phyloP scores from a whole-genome alignment of 1,140 invertebrate species.

The Cheumatopsyche charites region DNA sequence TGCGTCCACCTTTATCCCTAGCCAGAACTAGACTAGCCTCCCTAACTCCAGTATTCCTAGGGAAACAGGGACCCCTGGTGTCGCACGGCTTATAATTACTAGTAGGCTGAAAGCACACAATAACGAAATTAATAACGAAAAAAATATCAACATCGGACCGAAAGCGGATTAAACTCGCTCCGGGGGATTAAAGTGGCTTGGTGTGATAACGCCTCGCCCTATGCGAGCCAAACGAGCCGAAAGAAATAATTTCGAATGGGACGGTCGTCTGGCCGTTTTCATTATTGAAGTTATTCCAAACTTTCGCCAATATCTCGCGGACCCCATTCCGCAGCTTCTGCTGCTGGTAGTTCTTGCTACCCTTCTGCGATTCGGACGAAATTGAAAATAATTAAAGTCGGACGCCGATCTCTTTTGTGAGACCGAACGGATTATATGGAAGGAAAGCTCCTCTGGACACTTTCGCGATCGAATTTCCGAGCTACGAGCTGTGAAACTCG shows the following conservation, averaged over 20 bases:
- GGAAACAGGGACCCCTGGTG: constrained; percentile 56
- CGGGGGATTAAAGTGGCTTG: neutral
- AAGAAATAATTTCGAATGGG: constrained; percentile 19
- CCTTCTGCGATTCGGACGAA: constrained; percentile 8
- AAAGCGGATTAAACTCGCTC: neutral
- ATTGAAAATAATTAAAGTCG: constrained; percentile 36
- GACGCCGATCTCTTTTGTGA: constrained; percentile 19
- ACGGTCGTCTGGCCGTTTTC: constrained; percentile 5
- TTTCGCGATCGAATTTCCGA: neutral
- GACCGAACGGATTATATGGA: neutral
- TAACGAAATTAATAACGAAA: neutral
- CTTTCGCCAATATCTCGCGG: constrained; percentile 22
- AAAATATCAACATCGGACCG: neutral
- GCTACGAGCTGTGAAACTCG: neutral
- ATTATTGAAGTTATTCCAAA: constrained; percentile 32
- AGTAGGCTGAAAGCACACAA: constrained; percentile 58
- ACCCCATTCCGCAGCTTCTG: neutral
- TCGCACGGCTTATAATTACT: constrained; percentile 60
- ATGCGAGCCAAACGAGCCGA: constrained; percentile 1
- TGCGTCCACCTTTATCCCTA: constrained; percentile 88
- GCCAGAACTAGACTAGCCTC: constrained; percentile 88
- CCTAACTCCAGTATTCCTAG: constrained; percentile 71
- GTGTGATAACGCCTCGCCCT: neutral
- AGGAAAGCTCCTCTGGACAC: neutral
- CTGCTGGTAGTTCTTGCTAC: neutral